A percentile compares a stretch with the other conserved stretches of the same genome.
Evolutionary conservation across 2,888 invertebrate species (phyloP).

Genomic region (Epinotia brunnichana): DNA sequence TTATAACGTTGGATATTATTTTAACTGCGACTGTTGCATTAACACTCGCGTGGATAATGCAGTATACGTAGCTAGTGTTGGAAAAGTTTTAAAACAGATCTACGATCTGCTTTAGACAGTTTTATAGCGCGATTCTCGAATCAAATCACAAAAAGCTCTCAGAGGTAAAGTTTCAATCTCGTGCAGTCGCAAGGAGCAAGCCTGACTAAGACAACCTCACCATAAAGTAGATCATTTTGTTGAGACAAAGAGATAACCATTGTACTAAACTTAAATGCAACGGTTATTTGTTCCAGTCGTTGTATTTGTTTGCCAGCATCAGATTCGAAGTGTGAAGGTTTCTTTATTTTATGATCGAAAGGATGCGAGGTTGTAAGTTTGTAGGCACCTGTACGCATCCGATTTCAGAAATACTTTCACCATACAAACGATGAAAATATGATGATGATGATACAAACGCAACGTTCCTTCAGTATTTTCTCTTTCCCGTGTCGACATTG

Average conservation of each 20-base stretch:
- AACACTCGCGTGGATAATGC: slow-evolving; percentile 2
- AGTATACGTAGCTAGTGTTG: background rate
- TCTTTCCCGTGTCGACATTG: too few relatives aligned
- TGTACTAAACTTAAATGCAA: slow-evolving; percentile 20
- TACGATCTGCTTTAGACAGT: slow-evolving; percentile 24
- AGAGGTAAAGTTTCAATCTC: slow-evolving; percentile 26
- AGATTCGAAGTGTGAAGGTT: background rate
- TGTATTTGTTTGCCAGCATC: slow-evolving; percentile 8
- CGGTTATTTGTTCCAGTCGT: slow-evolving; percentile 8
- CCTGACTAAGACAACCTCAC: slow-evolving; percentile 27
- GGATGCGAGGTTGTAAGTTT: background rate
- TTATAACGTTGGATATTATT: background rate
- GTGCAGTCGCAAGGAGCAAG: slow-evolving; percentile 11
- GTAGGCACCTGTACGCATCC: too few relatives aligned
- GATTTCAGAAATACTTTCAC: too few relatives aligned
- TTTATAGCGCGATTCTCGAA: slow-evolving; percentile 26
- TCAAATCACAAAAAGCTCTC: slow-evolving; percentile 27
- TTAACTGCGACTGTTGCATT: slow-evolving; percentile 4
- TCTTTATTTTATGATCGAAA: background rate
- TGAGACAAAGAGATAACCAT: slow-evolving; percentile 12
- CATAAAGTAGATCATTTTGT: slow-evolving; percentile 24
- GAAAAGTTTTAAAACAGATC: slow-evolving; percentile 15
- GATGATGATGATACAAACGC: too few relatives aligned
- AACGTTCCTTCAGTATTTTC: too few relatives aligned
- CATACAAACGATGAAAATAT: too few relatives aligned